These are phyloP conservation scores for Mionectes macconnelli DNA, from an alignment of 2,113 vertebrate genomes.

Conservation along the genomic window DNA sequence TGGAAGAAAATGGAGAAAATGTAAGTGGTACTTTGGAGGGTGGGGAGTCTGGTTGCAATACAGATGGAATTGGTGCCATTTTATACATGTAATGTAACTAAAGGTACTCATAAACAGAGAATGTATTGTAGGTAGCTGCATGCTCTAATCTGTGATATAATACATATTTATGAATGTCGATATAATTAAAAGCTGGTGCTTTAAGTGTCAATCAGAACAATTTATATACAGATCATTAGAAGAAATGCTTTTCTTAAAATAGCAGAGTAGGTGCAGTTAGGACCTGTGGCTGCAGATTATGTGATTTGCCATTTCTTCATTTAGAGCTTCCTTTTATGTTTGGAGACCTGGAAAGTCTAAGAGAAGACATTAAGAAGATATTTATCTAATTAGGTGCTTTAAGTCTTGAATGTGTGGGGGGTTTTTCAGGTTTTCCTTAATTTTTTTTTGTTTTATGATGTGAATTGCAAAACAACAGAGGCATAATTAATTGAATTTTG, in stretches of 20 bases:
- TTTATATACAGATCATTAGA: neutral
- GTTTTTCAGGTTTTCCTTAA: neutral
- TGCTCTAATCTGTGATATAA: neutral
- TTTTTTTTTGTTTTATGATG: neutral
- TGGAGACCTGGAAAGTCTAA: neutral
- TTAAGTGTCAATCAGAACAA: neutral
- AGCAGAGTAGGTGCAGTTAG: neutral
- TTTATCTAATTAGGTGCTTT: neutral
- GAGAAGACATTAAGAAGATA: neutral
- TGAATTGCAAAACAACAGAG: neutral
- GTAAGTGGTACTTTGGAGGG: neutral
- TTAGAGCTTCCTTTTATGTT: neutral
- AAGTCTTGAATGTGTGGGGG: neutral
- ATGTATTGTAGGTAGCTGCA: neutral
- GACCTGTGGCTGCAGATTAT: neutral
- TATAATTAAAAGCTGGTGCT: neutral
- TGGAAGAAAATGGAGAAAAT: constrained; percentile 37
- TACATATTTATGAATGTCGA: neutral
- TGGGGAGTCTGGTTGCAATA: neutral
- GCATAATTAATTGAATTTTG: neutral
- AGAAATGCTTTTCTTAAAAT: neutral
- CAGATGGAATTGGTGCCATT: neutral
- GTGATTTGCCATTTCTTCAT: neutral
- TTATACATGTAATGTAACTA: neutral
- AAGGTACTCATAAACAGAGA: neutral